These are phyloP conservation scores for Campoletis sonorensis DNA, from an alignment of 1,140 invertebrate genomes.

Conservation along the genomic window DNA sequence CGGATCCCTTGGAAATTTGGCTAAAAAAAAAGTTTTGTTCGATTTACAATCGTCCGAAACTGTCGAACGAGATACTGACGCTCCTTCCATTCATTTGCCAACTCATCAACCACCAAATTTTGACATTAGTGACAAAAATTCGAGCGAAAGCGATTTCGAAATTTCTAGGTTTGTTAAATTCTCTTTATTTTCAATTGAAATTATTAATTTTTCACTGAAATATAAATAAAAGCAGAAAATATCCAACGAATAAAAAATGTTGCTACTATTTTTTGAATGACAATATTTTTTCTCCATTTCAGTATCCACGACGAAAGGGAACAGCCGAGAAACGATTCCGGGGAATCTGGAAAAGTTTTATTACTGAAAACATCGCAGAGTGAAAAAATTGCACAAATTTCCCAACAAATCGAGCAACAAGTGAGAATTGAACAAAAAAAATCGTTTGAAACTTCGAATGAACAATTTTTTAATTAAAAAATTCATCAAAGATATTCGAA, in stretches of 20 bases:
- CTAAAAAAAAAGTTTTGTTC: conserved; percentile 81
- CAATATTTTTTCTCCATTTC: conserved; percentile 36
- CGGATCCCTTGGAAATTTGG: conserved; percentile 73
- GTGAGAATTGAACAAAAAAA: conserved; percentile 51
- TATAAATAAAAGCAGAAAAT: too few relatives aligned
- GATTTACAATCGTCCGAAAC: conserved; percentile 71
- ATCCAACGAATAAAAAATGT: too few relatives aligned
- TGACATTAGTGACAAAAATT: conserved; percentile 65
- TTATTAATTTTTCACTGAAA: conserved; percentile 64
- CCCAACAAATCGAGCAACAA: conserved; percentile 65
- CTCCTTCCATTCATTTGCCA: conserved; percentile 51
- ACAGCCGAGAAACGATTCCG: conserved; percentile 29
- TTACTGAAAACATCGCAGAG: conserved; percentile 65
- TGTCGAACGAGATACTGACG: conserved; percentile 67
- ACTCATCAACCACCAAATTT: background rate
- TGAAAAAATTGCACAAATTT: conserved; percentile 67
- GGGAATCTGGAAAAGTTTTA: conserved; percentile 56
- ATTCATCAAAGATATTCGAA: too few relatives aligned
- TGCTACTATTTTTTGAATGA: conserved; percentile 6
- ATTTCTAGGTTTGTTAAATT: conserved; percentile 49
- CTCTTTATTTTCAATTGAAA: background rate
- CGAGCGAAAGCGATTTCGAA: conserved; percentile 75
- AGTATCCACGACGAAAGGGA: conserved; percentile 60
- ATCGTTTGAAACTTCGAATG: too few relatives aligned
- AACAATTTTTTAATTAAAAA: too few relatives aligned